phyloP scores from a whole-genome alignment of 2,888 invertebrate genomes.

The Carabus problematicus region DNA sequence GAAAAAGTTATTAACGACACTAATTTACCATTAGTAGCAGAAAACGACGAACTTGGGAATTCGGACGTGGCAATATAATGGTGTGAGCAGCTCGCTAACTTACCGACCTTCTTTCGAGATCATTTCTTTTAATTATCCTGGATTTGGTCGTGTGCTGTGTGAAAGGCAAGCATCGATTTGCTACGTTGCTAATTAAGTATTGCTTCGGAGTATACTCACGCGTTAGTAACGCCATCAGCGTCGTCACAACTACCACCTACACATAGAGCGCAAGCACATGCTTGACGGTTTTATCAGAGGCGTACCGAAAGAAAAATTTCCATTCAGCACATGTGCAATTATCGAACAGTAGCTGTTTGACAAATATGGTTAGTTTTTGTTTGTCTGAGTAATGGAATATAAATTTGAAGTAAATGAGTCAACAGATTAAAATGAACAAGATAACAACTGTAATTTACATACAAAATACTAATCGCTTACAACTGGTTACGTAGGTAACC shows the following conservation, averaged over 20 bases:
- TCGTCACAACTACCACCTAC: background rate
- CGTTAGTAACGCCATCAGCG: background rate
- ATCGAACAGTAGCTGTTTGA: too few relatives aligned
- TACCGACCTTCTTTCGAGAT: slow-evolving; percentile 8
- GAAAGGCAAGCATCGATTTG: slow-evolving; percentile 5
- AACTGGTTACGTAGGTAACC: background rate
- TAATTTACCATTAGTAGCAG: slow-evolving; percentile 37
- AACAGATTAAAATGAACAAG: background rate
- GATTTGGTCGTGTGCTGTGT: slow-evolving; percentile 13
- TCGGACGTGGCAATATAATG: slow-evolving; percentile 14
- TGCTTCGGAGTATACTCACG: slow-evolving; percentile 1
- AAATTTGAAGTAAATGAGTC: background rate
- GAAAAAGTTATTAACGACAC: slow-evolving; percentile 28
- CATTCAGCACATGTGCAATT: too few relatives aligned
- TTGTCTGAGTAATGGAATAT: background rate
- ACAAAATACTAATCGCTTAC: too few relatives aligned
- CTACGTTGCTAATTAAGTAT: slow-evolving; percentile 9
- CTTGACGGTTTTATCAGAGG: slow-evolving; percentile 5
- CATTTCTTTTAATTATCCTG: slow-evolving; percentile 42
- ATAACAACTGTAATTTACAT: too few relatives aligned
- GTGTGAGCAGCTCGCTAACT: background rate
- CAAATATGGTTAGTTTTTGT: background rate
- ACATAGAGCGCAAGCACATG: background rate
- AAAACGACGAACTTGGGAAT: slow-evolving; percentile 37
- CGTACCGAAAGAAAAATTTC: background rate